Base-by-base conservation (phyloP, 2,797 vertebrate species). In the Coilia nasus region DNA sequence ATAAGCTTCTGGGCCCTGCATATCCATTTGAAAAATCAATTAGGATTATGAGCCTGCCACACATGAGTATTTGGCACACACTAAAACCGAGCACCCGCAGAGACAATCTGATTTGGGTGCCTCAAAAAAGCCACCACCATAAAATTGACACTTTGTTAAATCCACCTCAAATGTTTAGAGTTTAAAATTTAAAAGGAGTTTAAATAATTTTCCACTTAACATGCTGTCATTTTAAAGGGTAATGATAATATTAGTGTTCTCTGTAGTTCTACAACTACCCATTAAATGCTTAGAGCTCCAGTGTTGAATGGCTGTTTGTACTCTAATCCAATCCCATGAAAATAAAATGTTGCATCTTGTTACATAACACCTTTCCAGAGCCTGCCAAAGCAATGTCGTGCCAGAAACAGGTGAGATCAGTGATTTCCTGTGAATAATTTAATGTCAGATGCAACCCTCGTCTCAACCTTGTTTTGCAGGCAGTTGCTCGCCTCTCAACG, bases 1-100 rank as follows among this genome's bases (percentile, higher is more conserved):
- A n/a, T n/a, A n/a, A n/a, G n/a, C n/a, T 78, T 78, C 35, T 21
- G 17, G 6, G 71, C 71, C 35, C 71, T 78, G 31, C 31, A 31
- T 78, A 17, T 21, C 5, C 19, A 78, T 78, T 35, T 44, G 15
- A 44, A 78, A 78, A 78, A 78, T 44, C 71, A 78, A 78, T 78
- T 78, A 78, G 71, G 71, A 78, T 78, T 78, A 78, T 78, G 31
- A 25, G 71, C 15, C 71, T 78, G 35, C 71, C 35, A 9, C n/a
- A n/a, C n/a, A n/a, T n/a, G n/a, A n/a, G 71, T 78, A 10, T 78
- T 78, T 44, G 71, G 31, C 19, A 25, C 9, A 41, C 28, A 35
- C 28, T 35, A 75, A 75, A 28, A 75, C 2, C 35, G 6, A 1
- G 6, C 28, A 75, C 31, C 67, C 15, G 6, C 15, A 10, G 31